These are phyloP conservation scores for Eubasilissa splendida DNA, from an alignment of 2,888 invertebrate species.

Conservation along the genomic window DNA sequence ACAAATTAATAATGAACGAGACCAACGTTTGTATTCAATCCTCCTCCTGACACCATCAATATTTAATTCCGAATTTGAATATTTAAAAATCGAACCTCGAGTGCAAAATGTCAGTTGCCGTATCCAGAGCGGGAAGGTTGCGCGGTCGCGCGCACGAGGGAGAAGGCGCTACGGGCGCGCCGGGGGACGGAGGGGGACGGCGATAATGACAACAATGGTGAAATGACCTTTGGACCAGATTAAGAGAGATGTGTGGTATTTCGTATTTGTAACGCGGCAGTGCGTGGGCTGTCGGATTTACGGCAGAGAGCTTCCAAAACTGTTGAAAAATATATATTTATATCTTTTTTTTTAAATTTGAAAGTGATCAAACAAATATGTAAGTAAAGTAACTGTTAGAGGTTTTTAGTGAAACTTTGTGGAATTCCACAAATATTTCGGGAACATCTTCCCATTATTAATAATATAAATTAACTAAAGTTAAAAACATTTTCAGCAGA, in stretches of 20 bases:
- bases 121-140: slow-evolving; percentile 23
- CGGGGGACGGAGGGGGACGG: not conserved
- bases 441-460: no score
- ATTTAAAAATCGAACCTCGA: slow-evolving; percentile 20
- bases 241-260: slow-evolving; percentile 39
- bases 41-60: slow-evolving; percentile 30
- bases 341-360: no score
- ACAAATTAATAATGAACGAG: slow-evolving; percentile 16
- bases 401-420: no score
- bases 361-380: no score
- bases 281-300: slow-evolving; percentile 11
- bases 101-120: slow-evolving; percentile 30
- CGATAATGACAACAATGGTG: slow-evolving; percentile 18
- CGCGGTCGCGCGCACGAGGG: not conserved
- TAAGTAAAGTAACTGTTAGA: no score
- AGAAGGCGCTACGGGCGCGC: not conserved
- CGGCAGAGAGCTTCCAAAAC: slow-evolving; percentile 9
- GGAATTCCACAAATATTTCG: no score
- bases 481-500: no score
- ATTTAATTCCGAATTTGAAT: slow-evolving; percentile 34
- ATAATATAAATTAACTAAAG: no score
- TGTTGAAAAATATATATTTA: not conserved
- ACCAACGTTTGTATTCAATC: slow-evolving; percentile 15
- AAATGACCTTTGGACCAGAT: slow-evolving; percentile 30
- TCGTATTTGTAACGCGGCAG: slow-evolving; percentile 21